Evolutionary conservation across 2,113 vertebrate genomes (phyloP).

Genomic region (Atractosteus spatula): DNA sequence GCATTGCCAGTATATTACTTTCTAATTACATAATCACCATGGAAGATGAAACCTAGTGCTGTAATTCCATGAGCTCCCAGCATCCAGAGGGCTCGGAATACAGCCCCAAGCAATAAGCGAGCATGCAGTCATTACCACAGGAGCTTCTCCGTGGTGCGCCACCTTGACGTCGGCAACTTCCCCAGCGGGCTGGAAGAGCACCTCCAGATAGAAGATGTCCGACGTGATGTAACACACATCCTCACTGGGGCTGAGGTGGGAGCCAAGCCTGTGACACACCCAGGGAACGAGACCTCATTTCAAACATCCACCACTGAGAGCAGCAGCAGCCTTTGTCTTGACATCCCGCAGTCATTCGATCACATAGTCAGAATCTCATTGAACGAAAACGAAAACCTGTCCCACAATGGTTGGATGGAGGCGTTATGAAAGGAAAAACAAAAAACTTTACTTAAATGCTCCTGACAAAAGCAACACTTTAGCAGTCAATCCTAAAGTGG

Average conservation of each 20-base stretch:
- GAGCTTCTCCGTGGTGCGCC: conserved; percentile 66
- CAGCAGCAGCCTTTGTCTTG: not conserved
- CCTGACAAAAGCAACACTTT: no score
- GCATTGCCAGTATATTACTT: no score
- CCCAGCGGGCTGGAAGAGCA: conserved; percentile 66
- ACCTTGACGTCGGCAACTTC: conserved; percentile 69
- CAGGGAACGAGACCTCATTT: no score
- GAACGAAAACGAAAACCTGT: no score
- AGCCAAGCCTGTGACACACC: conserved; percentile 60
- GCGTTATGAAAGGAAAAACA: not conserved
- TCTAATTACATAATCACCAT: no score
- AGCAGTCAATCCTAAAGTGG: no score
- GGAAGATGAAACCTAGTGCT: no score
- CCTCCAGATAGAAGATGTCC: conserved; percentile 78
- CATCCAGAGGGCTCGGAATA: no score
- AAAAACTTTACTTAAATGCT: not conserved
- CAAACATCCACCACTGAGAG: not conserved
- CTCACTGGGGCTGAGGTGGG: conserved; percentile 65
- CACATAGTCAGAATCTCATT: no score
- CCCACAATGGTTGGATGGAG: not conserved
- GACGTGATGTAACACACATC: conserved; percentile 76
- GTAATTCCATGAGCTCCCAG: no score
- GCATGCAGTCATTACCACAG: conserved; percentile 55
- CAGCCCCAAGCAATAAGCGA: no score
- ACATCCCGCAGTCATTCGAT: no score